Percentiles rank a stretch among this genome's conserved stretches.
These are phyloP conservation scores for Rhinolophus sinicus DNA, from an alignment of 2,113 vertebrate species.

Conservation along the genomic window DNA sequence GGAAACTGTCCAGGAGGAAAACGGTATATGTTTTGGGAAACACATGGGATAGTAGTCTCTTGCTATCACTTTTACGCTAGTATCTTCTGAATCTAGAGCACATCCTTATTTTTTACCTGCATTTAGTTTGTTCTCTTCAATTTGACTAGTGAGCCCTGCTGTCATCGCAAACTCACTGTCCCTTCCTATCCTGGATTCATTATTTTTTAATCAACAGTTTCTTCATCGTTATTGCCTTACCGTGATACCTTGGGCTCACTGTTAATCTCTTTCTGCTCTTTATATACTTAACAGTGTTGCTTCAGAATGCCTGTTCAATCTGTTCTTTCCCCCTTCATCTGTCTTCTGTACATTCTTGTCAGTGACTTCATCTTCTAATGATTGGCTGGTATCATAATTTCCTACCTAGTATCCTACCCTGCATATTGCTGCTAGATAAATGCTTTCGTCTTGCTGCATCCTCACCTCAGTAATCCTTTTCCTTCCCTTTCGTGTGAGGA, in stretches of 20 bases:
- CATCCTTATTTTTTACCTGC: not conserved
- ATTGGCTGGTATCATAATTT: not conserved
- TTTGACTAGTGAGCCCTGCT: not conserved
- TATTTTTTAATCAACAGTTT: not conserved
- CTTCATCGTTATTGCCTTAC: not conserved
- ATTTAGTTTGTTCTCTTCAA: not conserved
- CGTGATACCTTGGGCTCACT: not conserved
- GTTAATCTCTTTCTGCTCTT: not conserved
- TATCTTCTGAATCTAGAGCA: not conserved
- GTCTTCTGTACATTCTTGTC: not conserved
- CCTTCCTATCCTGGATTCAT: not conserved
- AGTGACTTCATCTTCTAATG: not conserved
- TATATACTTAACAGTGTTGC: not conserved
- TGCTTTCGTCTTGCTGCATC: not conserved
- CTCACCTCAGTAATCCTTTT: not conserved
- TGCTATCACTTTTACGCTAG: not conserved
- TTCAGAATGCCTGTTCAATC: not conserved
- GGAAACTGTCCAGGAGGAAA: not conserved
- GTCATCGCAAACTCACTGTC: not conserved
- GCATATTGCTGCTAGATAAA: not conserved
- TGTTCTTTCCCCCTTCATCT: not conserved
- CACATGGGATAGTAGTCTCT: not conserved
- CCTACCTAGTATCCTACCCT: not conserved
- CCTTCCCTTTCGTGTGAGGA: not conserved
- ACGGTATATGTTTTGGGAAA: not conserved